A percentile compares a stretch with the other conserved stretches of the same genome.
Evolutionary conservation across 2,797 vertebrate genomes (phyloP).

Genomic region (Nasua narica): DNA sequence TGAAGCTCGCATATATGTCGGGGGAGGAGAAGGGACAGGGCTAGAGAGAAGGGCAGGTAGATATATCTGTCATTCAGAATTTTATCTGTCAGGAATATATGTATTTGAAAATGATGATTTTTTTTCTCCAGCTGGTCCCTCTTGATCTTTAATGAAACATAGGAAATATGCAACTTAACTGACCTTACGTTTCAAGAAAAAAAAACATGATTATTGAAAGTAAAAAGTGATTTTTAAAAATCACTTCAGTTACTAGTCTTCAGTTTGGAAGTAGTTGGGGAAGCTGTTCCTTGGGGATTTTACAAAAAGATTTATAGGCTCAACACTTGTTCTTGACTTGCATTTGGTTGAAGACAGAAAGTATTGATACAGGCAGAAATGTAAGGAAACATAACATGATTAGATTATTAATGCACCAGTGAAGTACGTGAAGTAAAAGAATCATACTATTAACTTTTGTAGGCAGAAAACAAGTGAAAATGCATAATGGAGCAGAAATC

Average conservation of each 20-base stretch:
- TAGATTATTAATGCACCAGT: not conserved
- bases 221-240: not conserved
- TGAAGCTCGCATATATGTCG: not conserved
- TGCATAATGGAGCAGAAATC: not conserved
- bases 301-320: not conserved
- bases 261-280: not conserved
- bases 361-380: not conserved
- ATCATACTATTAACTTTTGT: not conserved
- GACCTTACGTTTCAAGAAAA: not conserved
- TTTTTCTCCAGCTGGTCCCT: not conserved
- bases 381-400: not conserved
- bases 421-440: not conserved
- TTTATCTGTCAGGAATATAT: not conserved
- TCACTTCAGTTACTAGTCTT: not conserved
- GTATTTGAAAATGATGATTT: not conserved
- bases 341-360: not conserved
- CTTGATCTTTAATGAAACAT: not conserved
- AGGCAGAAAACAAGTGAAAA: not conserved
- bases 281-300: not conserved
- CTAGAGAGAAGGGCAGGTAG: not conserved
- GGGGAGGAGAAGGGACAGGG: not conserved
- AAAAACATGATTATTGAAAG: not conserved
- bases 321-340: not conserved
- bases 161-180: not conserved
- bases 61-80: not conserved